Conservation (phyloP, 2,888 invertebrate genomes). For the Metopia argyrocephala region DNA sequence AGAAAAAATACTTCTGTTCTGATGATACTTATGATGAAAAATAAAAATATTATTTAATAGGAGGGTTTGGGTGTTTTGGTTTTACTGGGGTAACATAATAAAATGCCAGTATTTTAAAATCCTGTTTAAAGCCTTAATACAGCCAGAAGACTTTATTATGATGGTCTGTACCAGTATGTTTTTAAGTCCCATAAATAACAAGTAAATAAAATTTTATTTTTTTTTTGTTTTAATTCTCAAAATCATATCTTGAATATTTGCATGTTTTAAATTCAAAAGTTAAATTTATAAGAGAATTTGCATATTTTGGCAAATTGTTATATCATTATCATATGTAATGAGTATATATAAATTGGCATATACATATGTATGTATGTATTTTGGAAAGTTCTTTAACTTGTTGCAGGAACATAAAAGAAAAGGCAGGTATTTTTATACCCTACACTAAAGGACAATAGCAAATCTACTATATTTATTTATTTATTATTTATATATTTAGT, state of each 20-base stretch:
- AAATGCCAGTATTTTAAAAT: slow-evolving; percentile 56
- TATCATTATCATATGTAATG: slow-evolving; percentile 42
- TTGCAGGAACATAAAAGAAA: slow-evolving; percentile 18
- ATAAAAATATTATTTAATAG: slow-evolving; percentile 30
- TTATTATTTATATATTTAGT: no score
- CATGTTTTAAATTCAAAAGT: slow-evolving; percentile 40
- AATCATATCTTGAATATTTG: no score
- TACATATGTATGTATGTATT: not conserved
- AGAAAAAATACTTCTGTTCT: slow-evolving; percentile 3
- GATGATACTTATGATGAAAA: slow-evolving; percentile 56
- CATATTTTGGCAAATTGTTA: slow-evolving; percentile 61
- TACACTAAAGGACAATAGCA: no score
- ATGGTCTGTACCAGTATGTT: slow-evolving; percentile 30
- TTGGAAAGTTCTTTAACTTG: no score
- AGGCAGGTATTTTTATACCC: slow-evolving; percentile 25
- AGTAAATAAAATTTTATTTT: slow-evolving; percentile 49
- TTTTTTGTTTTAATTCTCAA: not conserved
- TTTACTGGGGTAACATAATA: no score
- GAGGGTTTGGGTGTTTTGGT: no score
- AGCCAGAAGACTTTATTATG: slow-evolving; percentile 60
- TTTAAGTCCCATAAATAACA: slow-evolving; percentile 57
- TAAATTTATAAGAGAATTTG: slow-evolving; percentile 61
- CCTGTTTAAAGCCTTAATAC: slow-evolving; percentile 56
- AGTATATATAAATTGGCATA: not conserved
- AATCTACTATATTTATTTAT: no score